Evolutionary conservation across 2,113 vertebrate genomes (phyloP).

Genomic region (Elachura formosa): DNA sequence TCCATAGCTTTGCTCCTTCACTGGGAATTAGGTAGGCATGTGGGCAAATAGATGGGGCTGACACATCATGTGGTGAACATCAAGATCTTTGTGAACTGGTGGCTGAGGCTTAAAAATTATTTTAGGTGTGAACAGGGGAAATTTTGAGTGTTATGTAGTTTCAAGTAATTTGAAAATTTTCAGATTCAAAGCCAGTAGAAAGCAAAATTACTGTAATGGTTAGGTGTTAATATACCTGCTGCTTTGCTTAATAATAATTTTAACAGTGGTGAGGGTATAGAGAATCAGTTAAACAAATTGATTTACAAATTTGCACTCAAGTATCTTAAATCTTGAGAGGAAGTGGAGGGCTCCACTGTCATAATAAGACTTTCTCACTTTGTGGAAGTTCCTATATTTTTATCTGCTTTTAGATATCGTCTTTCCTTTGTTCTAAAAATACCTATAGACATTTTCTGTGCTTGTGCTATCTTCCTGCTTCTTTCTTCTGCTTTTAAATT

Average conservation of each 20-base stretch:
- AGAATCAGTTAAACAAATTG: not conserved
- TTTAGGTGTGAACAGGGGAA: not conserved
- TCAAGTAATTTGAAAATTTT: not conserved
- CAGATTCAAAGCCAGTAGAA: not conserved
- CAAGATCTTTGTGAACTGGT: not conserved
- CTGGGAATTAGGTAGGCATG: accelerated
- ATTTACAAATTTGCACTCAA: not conserved
- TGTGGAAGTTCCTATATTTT: not conserved
- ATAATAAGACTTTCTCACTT: not conserved
- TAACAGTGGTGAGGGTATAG: not conserved
- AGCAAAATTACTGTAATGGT: not conserved
- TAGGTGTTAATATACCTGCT: not conserved
- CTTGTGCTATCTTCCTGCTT: not conserved
- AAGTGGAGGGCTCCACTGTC: not conserved
- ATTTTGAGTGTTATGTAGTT: not conserved
- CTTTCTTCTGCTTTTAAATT: not conserved
- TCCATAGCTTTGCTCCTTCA: not conserved
- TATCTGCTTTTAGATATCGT: not conserved
- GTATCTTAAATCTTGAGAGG: not conserved
- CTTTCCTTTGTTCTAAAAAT: slow-evolving; percentile 21
- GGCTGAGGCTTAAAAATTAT: not conserved
- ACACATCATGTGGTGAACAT: not conserved
- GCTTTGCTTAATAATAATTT: not conserved
- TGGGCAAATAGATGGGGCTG: not conserved
- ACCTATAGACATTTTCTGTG: not conserved